Evolutionary conservation across 2,797 vertebrate genomes (phyloP).

Genomic region (Sebastiscus tertius): DNA sequence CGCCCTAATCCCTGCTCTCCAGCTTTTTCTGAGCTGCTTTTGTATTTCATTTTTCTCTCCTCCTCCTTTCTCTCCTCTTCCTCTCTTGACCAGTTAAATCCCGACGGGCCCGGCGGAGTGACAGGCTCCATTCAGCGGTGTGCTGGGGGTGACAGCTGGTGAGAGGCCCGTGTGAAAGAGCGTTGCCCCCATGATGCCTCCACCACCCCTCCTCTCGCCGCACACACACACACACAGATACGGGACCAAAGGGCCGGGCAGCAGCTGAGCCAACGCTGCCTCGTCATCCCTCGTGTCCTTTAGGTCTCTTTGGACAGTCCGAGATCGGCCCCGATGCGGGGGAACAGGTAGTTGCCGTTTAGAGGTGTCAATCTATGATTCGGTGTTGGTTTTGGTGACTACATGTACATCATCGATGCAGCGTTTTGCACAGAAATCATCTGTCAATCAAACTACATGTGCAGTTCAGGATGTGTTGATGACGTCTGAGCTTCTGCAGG

Average conservation of each 20-base stretch:
- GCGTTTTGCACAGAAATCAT: not conserved
- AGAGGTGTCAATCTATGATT: not conserved
- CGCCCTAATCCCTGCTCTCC: slow-evolving; percentile 90
- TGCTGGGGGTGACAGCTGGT: slow-evolving; percentile 96
- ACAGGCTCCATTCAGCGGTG: slow-evolving; percentile 96
- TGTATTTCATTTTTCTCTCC: slow-evolving; percentile 84
- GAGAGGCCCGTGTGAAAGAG: slow-evolving; percentile 91
- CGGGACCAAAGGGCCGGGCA: slow-evolving; percentile 24
- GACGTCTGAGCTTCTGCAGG: not conserved
- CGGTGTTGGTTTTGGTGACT: not conserved
- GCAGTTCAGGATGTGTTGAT: not conserved
- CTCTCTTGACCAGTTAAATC: slow-evolving; percentile 69
- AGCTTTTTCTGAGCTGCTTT: slow-evolving; percentile 90
- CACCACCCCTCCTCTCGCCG: slow-evolving; percentile 26
- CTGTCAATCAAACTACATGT: not conserved
- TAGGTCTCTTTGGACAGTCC: not conserved
- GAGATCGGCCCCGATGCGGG: not conserved
- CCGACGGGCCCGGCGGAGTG: slow-evolving; percentile 79
- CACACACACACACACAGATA: not conserved
- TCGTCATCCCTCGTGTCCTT: slow-evolving; percentile 11
- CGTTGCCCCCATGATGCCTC: slow-evolving; percentile 67
- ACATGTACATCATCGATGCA: not conserved
- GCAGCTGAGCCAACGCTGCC: slow-evolving; percentile 55
- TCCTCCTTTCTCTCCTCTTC: slow-evolving; percentile 32
- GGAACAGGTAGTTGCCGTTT: slow-evolving; percentile 33